phyloP scores from a whole-genome alignment of 2,797 vertebrate species.

The Discoglossus pictus region DNA sequence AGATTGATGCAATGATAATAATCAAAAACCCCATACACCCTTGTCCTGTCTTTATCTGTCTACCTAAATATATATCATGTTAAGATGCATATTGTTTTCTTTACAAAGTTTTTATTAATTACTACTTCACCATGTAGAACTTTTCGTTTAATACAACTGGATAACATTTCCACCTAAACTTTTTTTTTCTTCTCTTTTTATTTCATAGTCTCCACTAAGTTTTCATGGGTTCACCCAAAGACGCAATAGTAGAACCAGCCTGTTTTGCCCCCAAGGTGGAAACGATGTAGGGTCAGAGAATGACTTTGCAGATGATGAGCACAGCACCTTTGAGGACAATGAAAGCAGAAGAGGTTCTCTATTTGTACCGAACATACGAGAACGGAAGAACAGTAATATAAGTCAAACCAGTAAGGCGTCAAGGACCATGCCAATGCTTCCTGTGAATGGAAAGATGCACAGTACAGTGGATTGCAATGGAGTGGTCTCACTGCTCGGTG shows the following conservation, averaged over 20 bases:
- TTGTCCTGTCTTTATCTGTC: too few relatives aligned
- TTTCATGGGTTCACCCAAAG: conserved; percentile 88
- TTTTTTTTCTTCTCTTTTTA: conserved; percentile 56
- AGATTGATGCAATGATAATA: too few relatives aligned
- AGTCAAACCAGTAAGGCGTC: conserved; percentile 87
- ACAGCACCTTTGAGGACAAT: conserved; percentile 85
- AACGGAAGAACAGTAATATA: conserved; percentile 83
- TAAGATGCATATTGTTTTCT: too few relatives aligned
- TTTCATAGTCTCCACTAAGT: conserved; percentile 89
- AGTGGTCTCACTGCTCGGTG: conserved; percentile 85
- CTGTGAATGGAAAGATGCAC: conserved; percentile 84
- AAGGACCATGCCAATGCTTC: conserved; percentile 76
- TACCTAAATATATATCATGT: too few relatives aligned
- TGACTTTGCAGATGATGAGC: conserved; percentile 89
- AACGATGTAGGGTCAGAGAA: conserved; percentile 83
- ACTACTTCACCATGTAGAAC: too few relatives aligned
- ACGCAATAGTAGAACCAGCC: conserved; percentile 89
- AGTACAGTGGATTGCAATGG: conserved; percentile 93
- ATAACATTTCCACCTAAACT: not conserved
- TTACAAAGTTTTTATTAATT: too few relatives aligned
- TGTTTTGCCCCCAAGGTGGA: conserved; percentile 89
- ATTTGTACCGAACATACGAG: conserved; percentile 77
- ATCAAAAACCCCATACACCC: too few relatives aligned
- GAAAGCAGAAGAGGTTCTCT: conserved; percentile 81
- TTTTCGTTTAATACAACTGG: not conserved